These are phyloP conservation scores for Microtus agrestis DNA, from an alignment of 2,797 vertebrate genomes.

Conservation along the genomic window DNA sequence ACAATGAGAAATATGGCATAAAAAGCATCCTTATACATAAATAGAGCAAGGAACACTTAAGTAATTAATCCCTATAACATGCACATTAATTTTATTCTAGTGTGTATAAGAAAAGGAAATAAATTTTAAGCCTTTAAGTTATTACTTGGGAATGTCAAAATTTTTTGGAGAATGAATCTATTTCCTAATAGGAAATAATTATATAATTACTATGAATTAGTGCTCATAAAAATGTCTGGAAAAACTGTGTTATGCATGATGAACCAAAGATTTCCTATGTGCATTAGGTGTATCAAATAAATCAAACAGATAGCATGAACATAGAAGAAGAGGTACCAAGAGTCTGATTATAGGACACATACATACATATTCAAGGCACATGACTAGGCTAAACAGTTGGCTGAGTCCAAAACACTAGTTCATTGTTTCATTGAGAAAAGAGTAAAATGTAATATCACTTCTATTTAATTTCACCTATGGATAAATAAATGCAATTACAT, in stretches of 20 bases:
- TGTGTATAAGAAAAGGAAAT: conserved; percentile 60
- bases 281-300: conserved; percentile 45
- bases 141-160: conserved; percentile 57
- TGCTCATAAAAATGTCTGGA: conserved; percentile 50
- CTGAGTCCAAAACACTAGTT: conserved; percentile 49
- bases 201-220: conserved; percentile 68
- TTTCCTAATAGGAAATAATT: conserved; percentile 62
- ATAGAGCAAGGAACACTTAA: conserved; percentile 77
- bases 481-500: conserved; percentile 64
- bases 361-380: conserved; percentile 75
- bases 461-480: conserved; percentile 57
- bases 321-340: conserved; percentile 40
- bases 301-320: conserved; percentile 24
- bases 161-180: conserved; percentile 47
- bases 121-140: conserved; percentile 56
- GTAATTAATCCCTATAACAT: conserved; percentile 81
- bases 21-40: conserved; percentile 85
- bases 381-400: conserved; percentile 68
- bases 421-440: conserved; percentile 56
- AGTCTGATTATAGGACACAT: conserved; percentile 44
- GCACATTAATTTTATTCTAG: conserved; percentile 77
- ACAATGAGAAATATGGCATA: conserved; percentile 82
- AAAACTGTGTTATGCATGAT: not conserved
- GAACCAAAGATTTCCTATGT: conserved; percentile 2
- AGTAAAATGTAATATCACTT: conserved; percentile 60